Conservation (phyloP, 2,797 vertebrate species). For the Phoebastria nigripes region DNA sequence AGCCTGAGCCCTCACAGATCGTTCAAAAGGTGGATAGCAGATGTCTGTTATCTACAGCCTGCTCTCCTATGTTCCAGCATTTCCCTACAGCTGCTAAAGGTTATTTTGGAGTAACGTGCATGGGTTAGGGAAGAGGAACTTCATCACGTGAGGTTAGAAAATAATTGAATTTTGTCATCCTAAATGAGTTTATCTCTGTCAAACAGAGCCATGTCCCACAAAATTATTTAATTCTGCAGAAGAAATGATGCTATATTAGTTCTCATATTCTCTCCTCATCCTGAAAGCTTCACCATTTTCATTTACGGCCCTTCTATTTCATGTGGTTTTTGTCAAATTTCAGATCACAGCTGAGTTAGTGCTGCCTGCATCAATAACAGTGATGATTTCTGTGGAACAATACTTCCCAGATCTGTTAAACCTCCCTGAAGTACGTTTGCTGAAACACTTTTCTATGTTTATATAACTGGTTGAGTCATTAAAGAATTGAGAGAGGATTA, state of each 20-base stretch:
- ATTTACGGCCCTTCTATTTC: neutral
- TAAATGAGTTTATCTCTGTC: neutral
- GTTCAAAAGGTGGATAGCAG: neutral
- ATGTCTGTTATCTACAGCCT: neutral
- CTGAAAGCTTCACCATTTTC: neutral
- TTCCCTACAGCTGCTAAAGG: neutral
- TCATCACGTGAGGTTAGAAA: neutral
- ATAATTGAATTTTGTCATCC: neutral
- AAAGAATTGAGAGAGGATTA: constrained; percentile 10
- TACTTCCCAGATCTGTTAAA: neutral
- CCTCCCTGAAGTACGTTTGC: neutral
- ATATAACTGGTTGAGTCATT: neutral
- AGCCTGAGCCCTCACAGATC: neutral
- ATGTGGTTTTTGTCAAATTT: neutral
- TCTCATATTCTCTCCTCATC: neutral
- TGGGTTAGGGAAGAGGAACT: neutral
- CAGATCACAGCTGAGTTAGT: neutral
- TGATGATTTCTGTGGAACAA: neutral
- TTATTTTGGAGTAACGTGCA: neutral
- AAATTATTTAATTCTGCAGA: neutral
- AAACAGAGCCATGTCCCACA: neutral
- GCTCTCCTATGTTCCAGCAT: neutral
- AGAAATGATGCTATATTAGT: neutral
- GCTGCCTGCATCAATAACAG: neutral
- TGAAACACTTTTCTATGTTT: neutral